Percentiles rank a stretch among this genome's conserved stretches.
Conservation (phyloP, 2,797 vertebrate genomes). For the Chelidonichthys spinosus region DNA sequence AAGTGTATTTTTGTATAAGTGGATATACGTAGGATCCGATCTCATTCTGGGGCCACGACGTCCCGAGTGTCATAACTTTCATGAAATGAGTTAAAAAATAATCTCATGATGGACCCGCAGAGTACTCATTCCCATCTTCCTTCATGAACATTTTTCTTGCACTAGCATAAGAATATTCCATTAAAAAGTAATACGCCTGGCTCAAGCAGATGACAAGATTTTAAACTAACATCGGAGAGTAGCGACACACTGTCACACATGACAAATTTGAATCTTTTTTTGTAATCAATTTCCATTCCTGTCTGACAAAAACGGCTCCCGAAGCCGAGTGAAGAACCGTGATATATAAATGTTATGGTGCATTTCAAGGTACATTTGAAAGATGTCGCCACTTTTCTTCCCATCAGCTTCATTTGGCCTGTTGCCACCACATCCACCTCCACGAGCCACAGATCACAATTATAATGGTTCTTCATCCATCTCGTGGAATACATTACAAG, state of each 20-base stretch:
- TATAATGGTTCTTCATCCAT: not conserved
- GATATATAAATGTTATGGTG: not conserved
- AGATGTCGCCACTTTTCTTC: constrained; percentile 14
- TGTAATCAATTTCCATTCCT: constrained; percentile 5
- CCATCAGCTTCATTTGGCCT: constrained; percentile 14
- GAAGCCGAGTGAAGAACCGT: not conserved
- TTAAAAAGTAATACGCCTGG: constrained; percentile 9
- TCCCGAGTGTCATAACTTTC: not conserved
- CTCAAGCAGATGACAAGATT: constrained; percentile 12
- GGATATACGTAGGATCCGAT: not conserved
- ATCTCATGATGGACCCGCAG: not conserved
- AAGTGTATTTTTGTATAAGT: not conserved
- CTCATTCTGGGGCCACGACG: not conserved
- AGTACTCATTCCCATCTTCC: constrained; percentile 1
- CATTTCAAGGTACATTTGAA: constrained; percentile 10
- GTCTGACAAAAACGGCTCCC: not conserved
- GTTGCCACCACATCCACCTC: not conserved
- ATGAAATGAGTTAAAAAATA: constrained; percentile 6
- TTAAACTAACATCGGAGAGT: not conserved
- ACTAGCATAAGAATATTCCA: not conserved
- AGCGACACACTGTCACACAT: constrained; percentile 6
- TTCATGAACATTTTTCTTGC: not conserved
- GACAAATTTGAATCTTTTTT: constrained; percentile 14
- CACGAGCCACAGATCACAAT: not conserved
- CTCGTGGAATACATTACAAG: not conserved